Conservation (phyloP, 2,888 invertebrate genomes). For the Netelia melanura region DNA sequence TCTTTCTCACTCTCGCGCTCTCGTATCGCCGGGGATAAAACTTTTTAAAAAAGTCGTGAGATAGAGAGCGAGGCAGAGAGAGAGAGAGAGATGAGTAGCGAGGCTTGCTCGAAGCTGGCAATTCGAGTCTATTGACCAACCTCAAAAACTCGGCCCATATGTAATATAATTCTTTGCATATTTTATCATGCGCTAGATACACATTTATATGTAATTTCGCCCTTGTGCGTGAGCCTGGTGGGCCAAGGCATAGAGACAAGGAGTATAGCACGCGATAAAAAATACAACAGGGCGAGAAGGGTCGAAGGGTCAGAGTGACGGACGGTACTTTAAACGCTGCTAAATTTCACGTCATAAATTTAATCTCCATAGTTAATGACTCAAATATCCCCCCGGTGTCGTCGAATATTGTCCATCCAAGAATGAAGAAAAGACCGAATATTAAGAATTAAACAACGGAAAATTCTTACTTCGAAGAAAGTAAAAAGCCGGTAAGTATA, state of each 20-base stretch:
- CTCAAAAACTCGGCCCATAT: slow-evolving; percentile 56
- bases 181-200: not conserved
- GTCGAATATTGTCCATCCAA: no score
- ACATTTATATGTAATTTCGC: not conserved
- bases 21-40: slow-evolving; percentile 18
- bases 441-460: no score
- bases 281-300: not conserved
- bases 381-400: no score
- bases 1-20: slow-evolving; percentile 16
- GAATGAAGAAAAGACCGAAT: no score
- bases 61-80: slow-evolving; percentile 9
- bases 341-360: no score
- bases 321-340: no score
- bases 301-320: no score
- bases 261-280: not conserved
- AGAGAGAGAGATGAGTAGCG: not conserved
- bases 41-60: slow-evolving; percentile 14
- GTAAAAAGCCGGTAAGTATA: no score
- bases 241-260: not conserved
- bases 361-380: no score
- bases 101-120: slow-evolving; percentile 8
- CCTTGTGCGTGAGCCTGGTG: not conserved
- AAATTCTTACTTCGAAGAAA: no score
- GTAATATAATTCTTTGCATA: slow-evolving; percentile 36
- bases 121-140: slow-evolving; percentile 56